Evolutionary conservation across 35 echinoderm and acorn worm genomes (phyloP).

Genomic region (Apostichopus japonicus): DNA sequence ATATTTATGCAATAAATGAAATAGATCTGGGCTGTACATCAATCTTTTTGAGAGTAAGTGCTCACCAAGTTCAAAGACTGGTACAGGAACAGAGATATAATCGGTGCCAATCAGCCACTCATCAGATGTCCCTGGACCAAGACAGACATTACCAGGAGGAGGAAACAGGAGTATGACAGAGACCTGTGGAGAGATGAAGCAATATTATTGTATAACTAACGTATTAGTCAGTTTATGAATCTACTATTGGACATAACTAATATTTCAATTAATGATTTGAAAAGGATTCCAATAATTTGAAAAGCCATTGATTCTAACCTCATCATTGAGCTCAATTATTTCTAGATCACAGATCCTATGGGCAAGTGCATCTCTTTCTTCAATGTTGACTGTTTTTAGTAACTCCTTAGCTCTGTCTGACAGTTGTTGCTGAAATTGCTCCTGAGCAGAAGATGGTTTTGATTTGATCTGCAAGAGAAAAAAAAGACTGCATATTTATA

Average conservation of each 20-base stretch:
- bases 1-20: too few species aligned
- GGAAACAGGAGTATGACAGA: constrained; percentile 91
- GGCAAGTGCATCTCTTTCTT: constrained; percentile 80
- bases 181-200: constrained; percentile 45
- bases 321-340: constrained; percentile 92
- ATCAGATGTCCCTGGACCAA: constrained; percentile 85
- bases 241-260: too few species aligned
- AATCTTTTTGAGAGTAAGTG: background rate
- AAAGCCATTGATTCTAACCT: constrained; percentile 55
- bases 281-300: too few species aligned
- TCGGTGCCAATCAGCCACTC: constrained; percentile 84
- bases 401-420: constrained; percentile 67
- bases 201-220: too few species aligned
- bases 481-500: too few species aligned
- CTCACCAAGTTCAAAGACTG: constrained; percentile 98
- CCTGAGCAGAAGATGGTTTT: constrained; percentile 72
- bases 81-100: constrained; percentile 82
- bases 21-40: too few species aligned
- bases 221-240: too few species aligned
- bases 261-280: too few species aligned
- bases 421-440: constrained; percentile 85
- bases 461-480: constrained; percentile 68
- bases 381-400: constrained; percentile 62
- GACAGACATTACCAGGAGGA: constrained; percentile 88
- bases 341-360: constrained; percentile 95